These are phyloP conservation scores for Amphiprion ocellaris DNA, from an alignment of 2,113 vertebrate genomes.

Conservation along the genomic window DNA sequence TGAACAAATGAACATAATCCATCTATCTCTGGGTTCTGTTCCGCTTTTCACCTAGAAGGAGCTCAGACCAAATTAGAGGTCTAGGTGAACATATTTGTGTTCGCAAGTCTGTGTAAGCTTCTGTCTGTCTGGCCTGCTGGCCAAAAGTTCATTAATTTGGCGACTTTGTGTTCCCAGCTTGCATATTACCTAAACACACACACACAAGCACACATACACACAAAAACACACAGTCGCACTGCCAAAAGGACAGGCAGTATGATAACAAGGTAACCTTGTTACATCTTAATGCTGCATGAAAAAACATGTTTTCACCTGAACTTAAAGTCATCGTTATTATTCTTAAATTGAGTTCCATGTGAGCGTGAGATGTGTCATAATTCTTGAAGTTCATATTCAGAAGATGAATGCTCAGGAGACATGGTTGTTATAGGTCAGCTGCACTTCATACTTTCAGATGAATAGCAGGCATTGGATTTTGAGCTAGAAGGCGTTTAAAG, in stretches of 20 bases:
- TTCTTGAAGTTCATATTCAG: neutral
- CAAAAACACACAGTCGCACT: constrained; percentile 1
- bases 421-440: neutral
- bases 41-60: constrained; percentile 18
- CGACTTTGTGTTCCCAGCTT: constrained; percentile 38
- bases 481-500: neutral
- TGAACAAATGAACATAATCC: too few relatives aligned
- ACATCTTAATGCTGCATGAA: neutral
- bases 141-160: constrained; percentile 54
- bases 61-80: constrained; percentile 48
- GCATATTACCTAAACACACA: constrained; percentile 5
- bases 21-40: neutral
- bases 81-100: constrained; percentile 47
- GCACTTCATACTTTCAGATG: neutral
- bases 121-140: constrained; percentile 33
- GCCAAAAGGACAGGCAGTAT: constrained; percentile 21
- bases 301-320: neutral
- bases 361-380: neutral
- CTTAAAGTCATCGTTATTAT: neutral
- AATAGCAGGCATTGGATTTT: neutral
- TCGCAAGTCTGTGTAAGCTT: constrained; percentile 27
- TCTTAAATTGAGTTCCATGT: neutral
- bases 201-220: constrained; percentile 14
- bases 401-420: neutral
- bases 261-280: constrained; percentile 20